Evolutionary conservation across 2,888 invertebrate species (phyloP), one percentile per base, ranked within the genome.

Genomic region (Andrena bucephala): DNA sequence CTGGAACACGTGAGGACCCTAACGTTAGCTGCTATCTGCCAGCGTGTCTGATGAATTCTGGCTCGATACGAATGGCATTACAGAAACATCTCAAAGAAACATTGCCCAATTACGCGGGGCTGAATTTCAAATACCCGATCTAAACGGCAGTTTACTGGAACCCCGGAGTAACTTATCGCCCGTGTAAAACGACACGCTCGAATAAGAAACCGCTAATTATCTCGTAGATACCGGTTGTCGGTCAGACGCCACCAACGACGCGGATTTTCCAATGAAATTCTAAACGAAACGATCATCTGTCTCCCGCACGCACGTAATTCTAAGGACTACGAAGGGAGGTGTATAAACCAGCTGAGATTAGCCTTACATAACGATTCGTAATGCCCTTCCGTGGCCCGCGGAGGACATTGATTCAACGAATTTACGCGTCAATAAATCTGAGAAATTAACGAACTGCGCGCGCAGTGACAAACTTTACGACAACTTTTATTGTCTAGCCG

Each of bases 1-100:
- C 98, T 98, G 95, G 52, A 90, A 94, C 86, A 90, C 90, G 88
- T 84, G 86, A 91, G 84, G 87, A 81, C 90, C 87, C 89, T 89
- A 89, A 76, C 75, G 89, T 92, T 91, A 92, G 88, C 90, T 91
- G 85, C 85, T 90, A 91, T 90, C 90, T 91, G 90, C 88, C 91
- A 73, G 85, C 67, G 33, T 77, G 29, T 60, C 52, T 2, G 31
- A 20, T 36, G 62, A 72, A 70, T 52, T 16, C 29, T 20, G 6
- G 29, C 27, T 70, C 33, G 2, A 5, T 3, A 24, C 24, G 24
- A 57, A 3, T 10, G 57, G 24, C 24, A 20, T 52, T 52, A 8
- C 20, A 20, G 20, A 20, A 52, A 0, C 0, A 8, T 52, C n/a
- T 2, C n/a, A 3, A 20, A 2, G 52, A 20, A 8, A 8, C 20